Evolutionary conservation across 2,797 vertebrate genomes (phyloP).

Genomic region (Danio albolineatus): DNA sequence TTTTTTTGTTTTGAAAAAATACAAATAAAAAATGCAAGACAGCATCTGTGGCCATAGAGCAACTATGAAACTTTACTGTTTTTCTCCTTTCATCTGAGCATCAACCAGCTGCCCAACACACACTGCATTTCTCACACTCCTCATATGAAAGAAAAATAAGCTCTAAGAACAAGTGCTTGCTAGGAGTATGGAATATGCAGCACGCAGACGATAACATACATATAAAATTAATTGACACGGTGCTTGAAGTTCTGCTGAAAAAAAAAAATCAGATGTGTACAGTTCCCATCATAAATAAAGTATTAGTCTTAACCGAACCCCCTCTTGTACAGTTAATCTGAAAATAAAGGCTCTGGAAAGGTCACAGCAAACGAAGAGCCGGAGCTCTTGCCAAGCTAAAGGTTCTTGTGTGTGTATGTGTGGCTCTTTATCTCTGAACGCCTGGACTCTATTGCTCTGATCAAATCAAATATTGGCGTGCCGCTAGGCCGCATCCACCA

Average conservation of each 20-base stretch:
- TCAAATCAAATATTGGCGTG: constrained; percentile 55
- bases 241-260: constrained; percentile 17
- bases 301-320: constrained; percentile 20
- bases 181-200: not conserved
- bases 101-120: constrained; percentile 7
- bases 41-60: constrained; percentile 30
- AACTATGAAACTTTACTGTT: constrained; percentile 24
- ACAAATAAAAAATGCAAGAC: not conserved
- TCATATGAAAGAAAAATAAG: not conserved
- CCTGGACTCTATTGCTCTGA: constrained; percentile 25
- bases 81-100: constrained; percentile 13
- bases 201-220: not conserved
- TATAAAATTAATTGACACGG: constrained; percentile 11
- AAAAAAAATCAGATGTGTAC: not conserved
- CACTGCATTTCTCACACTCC: not conserved
- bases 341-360: constrained; percentile 51
- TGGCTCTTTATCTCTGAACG: constrained; percentile 40
- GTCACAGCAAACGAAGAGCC: constrained; percentile 49
- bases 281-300: constrained; percentile 33
- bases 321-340: constrained; percentile 42
- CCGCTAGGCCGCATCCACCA: constrained; percentile 43
- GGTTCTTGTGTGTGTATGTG: constrained; percentile 7
- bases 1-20: not conserved
- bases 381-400: constrained; percentile 32
- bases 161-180: not conserved